Percentiles rank a stretch among this genome's conserved stretches.
phyloP scores from a whole-genome alignment of 2,797 vertebrate genomes.

The Smutsia temminckii region DNA sequence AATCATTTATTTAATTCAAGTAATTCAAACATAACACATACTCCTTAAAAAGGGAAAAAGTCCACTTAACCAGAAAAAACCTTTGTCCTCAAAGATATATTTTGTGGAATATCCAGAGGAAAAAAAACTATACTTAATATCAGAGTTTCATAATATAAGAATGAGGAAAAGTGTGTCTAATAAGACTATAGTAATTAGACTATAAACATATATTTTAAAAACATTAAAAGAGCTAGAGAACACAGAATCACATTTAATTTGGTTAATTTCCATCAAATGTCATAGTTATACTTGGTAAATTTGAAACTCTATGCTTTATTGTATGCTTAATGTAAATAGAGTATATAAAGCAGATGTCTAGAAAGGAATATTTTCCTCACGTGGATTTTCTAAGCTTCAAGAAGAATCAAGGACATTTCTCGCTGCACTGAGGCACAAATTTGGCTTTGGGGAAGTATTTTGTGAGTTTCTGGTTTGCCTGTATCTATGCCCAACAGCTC shows the following conservation, averaged over 20 bases:
- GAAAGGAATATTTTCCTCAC: neutral
- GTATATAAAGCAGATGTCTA: neutral
- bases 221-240: neutral
- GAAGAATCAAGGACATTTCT: neutral
- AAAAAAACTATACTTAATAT: neutral
- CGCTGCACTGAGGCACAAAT: neutral
- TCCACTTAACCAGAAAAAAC: neutral
- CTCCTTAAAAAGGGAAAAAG: neutral
- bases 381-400: neutral
- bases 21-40: neutral
- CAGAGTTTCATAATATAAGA: neutral
- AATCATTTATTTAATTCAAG: neutral
- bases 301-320: neutral
- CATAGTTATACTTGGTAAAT: neutral
- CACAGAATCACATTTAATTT: neutral
- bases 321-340: neutral
- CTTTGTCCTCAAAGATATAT: constrained; percentile 12
- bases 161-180: neutral
- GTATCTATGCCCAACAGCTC: neutral
- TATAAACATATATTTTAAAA: neutral
- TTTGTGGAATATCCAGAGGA: neutral
- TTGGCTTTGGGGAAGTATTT: neutral
- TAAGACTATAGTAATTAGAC: neutral
- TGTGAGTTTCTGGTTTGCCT: neutral
- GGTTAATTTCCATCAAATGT: neutral